A percentile compares a stretch with the other conserved stretches of the same genome.
These are phyloP conservation scores for Spodoptera littoralis DNA, from an alignment of 2,888 invertebrate species.

Conservation along the genomic window DNA sequence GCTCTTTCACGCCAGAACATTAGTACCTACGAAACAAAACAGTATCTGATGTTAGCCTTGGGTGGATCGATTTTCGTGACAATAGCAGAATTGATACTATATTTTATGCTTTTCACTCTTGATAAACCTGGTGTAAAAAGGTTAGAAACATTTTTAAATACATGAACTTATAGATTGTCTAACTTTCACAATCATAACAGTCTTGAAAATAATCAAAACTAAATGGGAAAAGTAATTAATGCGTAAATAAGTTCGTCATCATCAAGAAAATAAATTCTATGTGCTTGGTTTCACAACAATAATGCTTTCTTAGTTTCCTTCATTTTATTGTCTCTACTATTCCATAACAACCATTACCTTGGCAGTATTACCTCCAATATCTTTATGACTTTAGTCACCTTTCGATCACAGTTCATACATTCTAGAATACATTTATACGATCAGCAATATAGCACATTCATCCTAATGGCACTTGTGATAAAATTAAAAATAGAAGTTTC, in stretches of 20 bases:
- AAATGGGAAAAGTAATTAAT: too few species aligned
- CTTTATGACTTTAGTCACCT: constrained; percentile 52
- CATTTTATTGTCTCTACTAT: too few species aligned
- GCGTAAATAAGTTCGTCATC: too few species aligned
- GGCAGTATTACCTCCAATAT: constrained; percentile 22
- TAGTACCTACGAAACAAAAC: constrained; percentile 20
- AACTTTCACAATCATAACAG: too few species aligned
- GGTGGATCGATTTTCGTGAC: constrained; percentile 36
- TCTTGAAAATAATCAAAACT: too few species aligned
- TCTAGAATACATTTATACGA: constrained; percentile 32
- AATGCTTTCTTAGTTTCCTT: too few species aligned
- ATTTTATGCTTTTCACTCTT: too few species aligned
- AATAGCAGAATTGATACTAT: constrained; percentile 4
- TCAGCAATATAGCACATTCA: constrained; percentile 53
- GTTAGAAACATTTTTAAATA: too few species aligned
- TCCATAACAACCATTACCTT: constrained; percentile 36
- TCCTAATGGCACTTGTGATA: constrained; percentile 53
- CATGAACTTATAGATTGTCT: too few species aligned
- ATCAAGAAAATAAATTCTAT: too few species aligned
- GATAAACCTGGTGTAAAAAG: too few species aligned
- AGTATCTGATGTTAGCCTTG: constrained; percentile 18
- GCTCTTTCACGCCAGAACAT: constrained; percentile 42
- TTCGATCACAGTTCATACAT: constrained; percentile 47
- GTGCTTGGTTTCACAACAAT: too few species aligned
- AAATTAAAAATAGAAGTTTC: constrained; percentile 64